phyloP scores from a whole-genome alignment of 2,113 vertebrate genomes.

The Gymnarchus niloticus region DNA sequence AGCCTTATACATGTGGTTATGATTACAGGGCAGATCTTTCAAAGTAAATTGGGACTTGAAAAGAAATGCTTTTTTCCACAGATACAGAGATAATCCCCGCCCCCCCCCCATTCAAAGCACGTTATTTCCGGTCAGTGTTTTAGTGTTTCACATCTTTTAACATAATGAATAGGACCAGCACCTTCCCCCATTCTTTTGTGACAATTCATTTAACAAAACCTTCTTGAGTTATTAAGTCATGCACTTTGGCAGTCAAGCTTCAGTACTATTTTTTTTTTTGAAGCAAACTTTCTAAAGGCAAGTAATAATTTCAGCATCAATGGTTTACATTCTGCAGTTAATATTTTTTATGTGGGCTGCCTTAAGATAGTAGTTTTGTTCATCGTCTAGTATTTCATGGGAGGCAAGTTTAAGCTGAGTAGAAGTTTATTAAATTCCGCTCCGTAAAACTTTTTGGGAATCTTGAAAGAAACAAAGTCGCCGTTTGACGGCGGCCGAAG shows the following conservation, averaged over 20 bases:
- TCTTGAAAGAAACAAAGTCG: neutral
- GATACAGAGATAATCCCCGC: neutral
- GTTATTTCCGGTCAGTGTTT: neutral
- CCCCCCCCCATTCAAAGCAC: neutral
- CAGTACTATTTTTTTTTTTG: neutral
- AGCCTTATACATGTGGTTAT: neutral
- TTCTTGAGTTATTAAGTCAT: slow-evolving; percentile 8
- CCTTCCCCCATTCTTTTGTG: neutral
- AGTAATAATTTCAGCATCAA: neutral
- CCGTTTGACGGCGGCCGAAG: neutral
- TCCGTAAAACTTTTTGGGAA: neutral
- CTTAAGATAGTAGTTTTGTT: slow-evolving; percentile 9
- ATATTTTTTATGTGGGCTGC: neutral
- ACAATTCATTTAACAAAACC: neutral
- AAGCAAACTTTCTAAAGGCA: neutral
- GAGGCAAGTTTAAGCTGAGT: neutral
- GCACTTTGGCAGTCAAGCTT: neutral
- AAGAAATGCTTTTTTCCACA: neutral
- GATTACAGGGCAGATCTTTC: neutral
- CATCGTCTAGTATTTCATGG: neutral
- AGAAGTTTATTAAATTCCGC: neutral
- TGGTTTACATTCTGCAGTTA: neutral
- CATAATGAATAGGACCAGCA: neutral
- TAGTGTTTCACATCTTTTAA: neutral
- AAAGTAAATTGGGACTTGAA: neutral